These are phyloP conservation scores for Scotopteryx bipunctaria DNA, from an alignment of 2,888 invertebrate genomes.

Conservation along the genomic window DNA sequence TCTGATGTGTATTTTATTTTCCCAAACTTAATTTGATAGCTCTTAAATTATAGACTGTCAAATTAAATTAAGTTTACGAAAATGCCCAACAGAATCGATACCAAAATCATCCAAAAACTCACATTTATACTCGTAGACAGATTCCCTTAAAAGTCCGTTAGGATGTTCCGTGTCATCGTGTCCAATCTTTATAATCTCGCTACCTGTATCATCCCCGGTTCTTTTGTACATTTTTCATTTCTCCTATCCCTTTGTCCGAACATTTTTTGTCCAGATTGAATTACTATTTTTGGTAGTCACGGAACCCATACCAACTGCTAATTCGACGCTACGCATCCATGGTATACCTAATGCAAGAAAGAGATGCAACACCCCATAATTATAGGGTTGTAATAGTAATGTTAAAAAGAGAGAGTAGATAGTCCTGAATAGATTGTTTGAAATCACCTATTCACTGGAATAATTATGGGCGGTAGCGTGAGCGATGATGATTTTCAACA, in stretches of 20 bases:
- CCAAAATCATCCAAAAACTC: no score
- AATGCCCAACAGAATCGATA: no score
- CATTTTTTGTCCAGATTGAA: slow-evolving; percentile 70
- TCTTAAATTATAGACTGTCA: no score
- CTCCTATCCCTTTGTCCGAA: slow-evolving; percentile 60
- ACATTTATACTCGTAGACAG: no score
- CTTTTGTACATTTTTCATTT: slow-evolving; percentile 64
- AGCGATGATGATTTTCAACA: slow-evolving; percentile 34
- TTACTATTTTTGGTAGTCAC: slow-evolving; percentile 75
- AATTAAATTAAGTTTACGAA: no score
- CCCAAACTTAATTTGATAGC: no score
- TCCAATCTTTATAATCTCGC: slow-evolving; percentile 58
- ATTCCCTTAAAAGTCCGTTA: slow-evolving; percentile 26
- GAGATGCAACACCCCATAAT: slow-evolving; percentile 11
- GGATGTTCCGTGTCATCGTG: slow-evolving; percentile 23
- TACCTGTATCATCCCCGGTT: slow-evolving; percentile 78
- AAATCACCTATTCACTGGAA: slow-evolving; percentile 40
- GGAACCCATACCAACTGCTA: slow-evolving; percentile 70
- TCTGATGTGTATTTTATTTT: no score
- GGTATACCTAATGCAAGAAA: slow-evolving; percentile 34
- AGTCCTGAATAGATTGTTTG: slow-evolving; percentile 38
- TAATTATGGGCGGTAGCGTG: slow-evolving; percentile 33
- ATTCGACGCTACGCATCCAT: slow-evolving; percentile 53
- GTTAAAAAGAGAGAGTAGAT: slow-evolving; percentile 39
- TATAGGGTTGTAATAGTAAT: neutral